phyloP scores from a whole-genome alignment of 2,888 invertebrate genomes.

The Noctua pronuba region DNA sequence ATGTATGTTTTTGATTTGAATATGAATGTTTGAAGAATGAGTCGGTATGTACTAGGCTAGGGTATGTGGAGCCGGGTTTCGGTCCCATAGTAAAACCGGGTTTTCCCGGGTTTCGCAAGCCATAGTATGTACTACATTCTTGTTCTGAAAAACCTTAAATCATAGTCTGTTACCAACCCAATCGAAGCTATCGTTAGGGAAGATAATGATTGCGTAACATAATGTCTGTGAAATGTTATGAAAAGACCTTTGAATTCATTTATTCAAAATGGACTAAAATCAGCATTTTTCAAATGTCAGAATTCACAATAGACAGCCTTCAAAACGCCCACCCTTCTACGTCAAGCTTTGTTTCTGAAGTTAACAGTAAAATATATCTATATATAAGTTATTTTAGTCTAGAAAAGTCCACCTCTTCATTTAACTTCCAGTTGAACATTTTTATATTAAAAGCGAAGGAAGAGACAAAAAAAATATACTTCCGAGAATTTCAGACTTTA shows the following conservation, averaged over 20 bases:
- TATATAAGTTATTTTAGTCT: slow-evolving; percentile 9
- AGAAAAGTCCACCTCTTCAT: slow-evolving; percentile 22
- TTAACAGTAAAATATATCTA: slow-evolving; percentile 8
- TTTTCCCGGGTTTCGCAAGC: too few species aligned
- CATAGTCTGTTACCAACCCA: not conserved
- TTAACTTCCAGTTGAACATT: slow-evolving; percentile 18
- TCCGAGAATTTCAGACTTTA: slow-evolving; percentile 35
- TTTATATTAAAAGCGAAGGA: slow-evolving; percentile 32
- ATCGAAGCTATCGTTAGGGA: not conserved
- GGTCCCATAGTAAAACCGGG: too few species aligned
- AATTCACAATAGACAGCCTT: slow-evolving; percentile 11
- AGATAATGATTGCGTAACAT: not conserved
- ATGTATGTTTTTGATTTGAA: slow-evolving; percentile 18
- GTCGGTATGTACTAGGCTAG: not conserved
- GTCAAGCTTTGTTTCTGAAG: slow-evolving; percentile 21
- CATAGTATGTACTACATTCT: not conserved
- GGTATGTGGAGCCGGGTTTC: too few species aligned
- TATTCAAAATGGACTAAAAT: slow-evolving; percentile 13
- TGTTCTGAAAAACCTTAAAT: not conserved
- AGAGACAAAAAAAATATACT: slow-evolving; percentile 30
- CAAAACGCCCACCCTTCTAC: slow-evolving; percentile 8
- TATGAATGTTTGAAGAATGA: slow-evolving; percentile 1
- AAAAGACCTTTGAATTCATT: slow-evolving; percentile 6
- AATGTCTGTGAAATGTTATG: slow-evolving; percentile 7
- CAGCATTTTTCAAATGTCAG: slow-evolving; percentile 34